Evolutionary conservation across 2,797 vertebrate species (phyloP), one percentile per base, ranked within the genome.

Genomic region (Poeciliopsis gracilis): DNA sequence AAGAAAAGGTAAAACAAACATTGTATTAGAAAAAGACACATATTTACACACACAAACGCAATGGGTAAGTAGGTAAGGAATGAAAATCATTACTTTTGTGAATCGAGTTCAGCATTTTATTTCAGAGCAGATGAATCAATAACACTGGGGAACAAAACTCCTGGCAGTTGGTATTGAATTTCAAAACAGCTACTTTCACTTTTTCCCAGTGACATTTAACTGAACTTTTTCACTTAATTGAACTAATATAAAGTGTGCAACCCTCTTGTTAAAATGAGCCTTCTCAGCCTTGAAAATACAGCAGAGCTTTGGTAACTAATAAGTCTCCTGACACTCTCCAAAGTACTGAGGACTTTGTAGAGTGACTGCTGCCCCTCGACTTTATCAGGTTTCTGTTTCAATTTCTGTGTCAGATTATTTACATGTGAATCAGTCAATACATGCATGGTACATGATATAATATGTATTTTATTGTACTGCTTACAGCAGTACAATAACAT

Each of bases 181-280:
- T 12, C 55, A 78, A 85, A 77, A 57, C 28, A 1, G 51, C 33
- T 51, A 13, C 63, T 66, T 77, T 84, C 67, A 63, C 18, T 66
- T 36, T 51, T 59, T 76, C 57, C 61, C 61, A 53, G 36, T 67
- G 75, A 76, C 83, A 66, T 89, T 91, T 83, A 91, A 81, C 87
- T 86, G 1, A 46, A 86, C 86, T 82, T 89, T 79, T 78, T 78
- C 85, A 87, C 87, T 90, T 86, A 84, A 90, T 84, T 90, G 86
- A 85, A 81, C 80, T 89, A 84, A 90, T 87, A 84, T 83, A 84
- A 87, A 86, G 86, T 83, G 80, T 82, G 79, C 86, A 88, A 89
- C 86, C 86, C 86, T 90, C 82, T 86, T 86, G 79, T 71, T 82
- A 80, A 83, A 88, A 86, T 28, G 77, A 81, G 25, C 33, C 49